A percentile compares a stretch with the other conserved stretches of the same genome.
These are phyloP conservation scores for Holacanthus passer DNA, from an alignment of 2,113 vertebrate genomes.

Conservation along the genomic window DNA sequence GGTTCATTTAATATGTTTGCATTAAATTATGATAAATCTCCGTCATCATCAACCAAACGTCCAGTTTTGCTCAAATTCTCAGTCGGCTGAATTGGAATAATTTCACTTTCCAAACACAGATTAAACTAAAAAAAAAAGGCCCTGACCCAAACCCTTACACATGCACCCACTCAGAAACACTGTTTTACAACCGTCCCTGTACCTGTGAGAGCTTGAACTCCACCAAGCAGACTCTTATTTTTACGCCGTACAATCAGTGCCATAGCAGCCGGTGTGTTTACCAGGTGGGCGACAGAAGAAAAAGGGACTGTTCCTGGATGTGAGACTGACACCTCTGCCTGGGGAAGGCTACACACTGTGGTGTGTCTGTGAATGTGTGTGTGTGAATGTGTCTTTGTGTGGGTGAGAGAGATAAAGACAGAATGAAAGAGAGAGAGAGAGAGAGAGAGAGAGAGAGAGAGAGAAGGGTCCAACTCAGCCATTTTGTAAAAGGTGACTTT, in stretches of 20 bases:
- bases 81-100: background rate
- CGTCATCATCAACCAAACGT: background rate
- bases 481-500: slow-evolving; percentile 82
- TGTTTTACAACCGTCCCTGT: background rate
- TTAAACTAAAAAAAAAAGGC: background rate
- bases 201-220: slow-evolving; percentile 37
- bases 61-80: slow-evolving; percentile 6
- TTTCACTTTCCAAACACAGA: background rate
- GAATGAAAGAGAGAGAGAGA: background rate
- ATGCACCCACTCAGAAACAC: background rate
- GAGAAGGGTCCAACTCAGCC: slow-evolving; percentile 74
- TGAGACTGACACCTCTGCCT: slow-evolving; percentile 45
- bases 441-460: slow-evolving; percentile 25
- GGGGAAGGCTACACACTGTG: slow-evolving; percentile 34
- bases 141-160: background rate
- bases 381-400: slow-evolving; percentile 19
- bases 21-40: background rate
- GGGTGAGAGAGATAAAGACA: background rate
- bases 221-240: slow-evolving; percentile 27
- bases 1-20: slow-evolving; percentile 4
- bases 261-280: slow-evolving; percentile 62
- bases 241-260: slow-evolving; percentile 49
- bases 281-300: slow-evolving; percentile 37
- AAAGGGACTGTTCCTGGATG: slow-evolving; percentile 44
- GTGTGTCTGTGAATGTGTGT: slow-evolving; percentile 19